These are phyloP conservation scores for Phylloscopus whistleri DNA, from an alignment of 2,113 vertebrate species.

Conservation along the genomic window DNA sequence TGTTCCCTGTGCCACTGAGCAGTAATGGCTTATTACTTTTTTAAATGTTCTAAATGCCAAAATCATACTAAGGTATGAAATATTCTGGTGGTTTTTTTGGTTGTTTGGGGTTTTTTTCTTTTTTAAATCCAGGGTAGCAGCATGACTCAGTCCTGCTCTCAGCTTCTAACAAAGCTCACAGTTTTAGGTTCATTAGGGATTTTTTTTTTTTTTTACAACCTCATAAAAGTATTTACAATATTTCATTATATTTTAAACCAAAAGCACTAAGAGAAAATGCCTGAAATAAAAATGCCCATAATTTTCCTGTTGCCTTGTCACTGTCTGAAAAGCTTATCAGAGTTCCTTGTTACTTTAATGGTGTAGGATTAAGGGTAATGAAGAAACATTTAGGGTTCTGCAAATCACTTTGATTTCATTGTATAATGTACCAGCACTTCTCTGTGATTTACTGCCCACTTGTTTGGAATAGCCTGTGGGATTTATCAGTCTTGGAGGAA, in stretches of 20 bases:
- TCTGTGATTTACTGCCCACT: constrained; percentile 13
- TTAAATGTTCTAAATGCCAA: neutral
- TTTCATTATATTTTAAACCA: constrained; percentile 18
- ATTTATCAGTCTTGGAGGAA: constrained; percentile 47
- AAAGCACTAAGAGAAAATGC: neutral
- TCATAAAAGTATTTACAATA: constrained; percentile 21
- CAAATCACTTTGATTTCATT: constrained; percentile 53
- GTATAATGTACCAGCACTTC: constrained; percentile 21
- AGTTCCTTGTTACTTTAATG: constrained; percentile 8
- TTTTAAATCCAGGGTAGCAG: neutral
- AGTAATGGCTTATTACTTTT: neutral
- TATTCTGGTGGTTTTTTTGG: neutral
- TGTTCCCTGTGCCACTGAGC: neutral
- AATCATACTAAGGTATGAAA: neutral
- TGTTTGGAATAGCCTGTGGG: constrained; percentile 15
- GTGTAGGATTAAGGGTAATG: constrained; percentile 29
- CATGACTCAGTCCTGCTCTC: neutral
- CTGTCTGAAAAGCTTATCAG: constrained; percentile 42
- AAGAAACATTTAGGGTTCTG: constrained; percentile 48
- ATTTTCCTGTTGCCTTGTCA: neutral
- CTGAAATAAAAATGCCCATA: constrained; percentile 32
- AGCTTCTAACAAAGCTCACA: neutral
- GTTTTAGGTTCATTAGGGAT: neutral
- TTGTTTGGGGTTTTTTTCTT: neutral
- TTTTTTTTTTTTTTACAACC: neutral